Evolutionary conservation across 2,797 vertebrate genomes (phyloP).

Genomic region (Sorex maritimensis): DNA sequence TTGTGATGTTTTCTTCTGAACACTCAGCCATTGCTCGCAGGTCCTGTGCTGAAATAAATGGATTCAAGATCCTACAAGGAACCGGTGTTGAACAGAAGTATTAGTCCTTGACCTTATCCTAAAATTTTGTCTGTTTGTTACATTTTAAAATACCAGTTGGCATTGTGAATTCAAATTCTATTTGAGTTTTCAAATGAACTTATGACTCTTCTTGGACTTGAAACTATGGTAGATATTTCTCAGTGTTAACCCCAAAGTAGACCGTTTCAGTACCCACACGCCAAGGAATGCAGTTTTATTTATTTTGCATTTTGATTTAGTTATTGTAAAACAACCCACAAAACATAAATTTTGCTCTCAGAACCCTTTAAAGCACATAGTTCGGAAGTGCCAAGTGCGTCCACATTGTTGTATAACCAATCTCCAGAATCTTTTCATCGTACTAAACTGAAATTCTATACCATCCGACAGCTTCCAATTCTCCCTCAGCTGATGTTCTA

Average conservation of each 20-base stretch:
- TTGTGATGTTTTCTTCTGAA: conserved; percentile 38
- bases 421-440: not conserved
- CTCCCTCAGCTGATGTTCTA: not conserved
- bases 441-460: conserved; percentile 9
- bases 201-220: not conserved
- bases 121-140: not conserved
- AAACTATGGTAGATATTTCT: not conserved
- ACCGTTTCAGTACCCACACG: conserved; percentile 21
- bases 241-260: not conserved
- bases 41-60: not conserved
- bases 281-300: not conserved
- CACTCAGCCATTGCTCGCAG: not conserved
- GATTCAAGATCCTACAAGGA: not conserved
- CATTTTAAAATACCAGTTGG: conserved; percentile 3
- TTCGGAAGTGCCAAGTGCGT: not conserved
- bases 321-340: not conserved
- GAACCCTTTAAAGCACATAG: not conserved
- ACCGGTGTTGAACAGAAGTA: not conserved
- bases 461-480: not conserved
- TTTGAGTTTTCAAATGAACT: not conserved
- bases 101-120: not conserved
- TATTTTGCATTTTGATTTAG: conserved; percentile 40
- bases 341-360: not conserved
- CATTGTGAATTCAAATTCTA: not conserved
- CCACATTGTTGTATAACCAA: not conserved